Conservation (phyloP, 2,888 invertebrate genomes). For the Macrophya annulata region DNA sequence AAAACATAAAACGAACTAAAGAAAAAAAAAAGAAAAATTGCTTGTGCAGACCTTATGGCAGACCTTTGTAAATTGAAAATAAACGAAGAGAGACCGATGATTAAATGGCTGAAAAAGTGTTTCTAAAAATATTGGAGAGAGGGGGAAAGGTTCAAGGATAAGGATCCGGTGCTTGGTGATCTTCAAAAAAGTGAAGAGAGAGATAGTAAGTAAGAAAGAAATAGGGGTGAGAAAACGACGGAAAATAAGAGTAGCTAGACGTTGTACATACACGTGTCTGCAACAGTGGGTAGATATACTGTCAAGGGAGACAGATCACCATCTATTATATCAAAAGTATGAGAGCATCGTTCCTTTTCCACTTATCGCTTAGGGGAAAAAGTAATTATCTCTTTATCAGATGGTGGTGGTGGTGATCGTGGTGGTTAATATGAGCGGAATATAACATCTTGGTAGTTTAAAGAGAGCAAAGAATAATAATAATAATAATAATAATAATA, state of each 20-base stretch:
- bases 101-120: no score
- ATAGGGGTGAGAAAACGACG: neutral
- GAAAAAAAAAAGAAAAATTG: no score
- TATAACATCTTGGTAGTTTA: neutral
- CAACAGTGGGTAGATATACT: neutral
- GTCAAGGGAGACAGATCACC: conserved; percentile 36
- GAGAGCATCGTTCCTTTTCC: neutral
- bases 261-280: neutral
- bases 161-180: neutral
- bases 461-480: neutral
- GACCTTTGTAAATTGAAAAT: no score
- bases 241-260: conserved; percentile 1
- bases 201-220: neutral
- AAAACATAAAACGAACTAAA: no score
- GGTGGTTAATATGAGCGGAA: neutral
- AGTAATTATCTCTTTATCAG: conserved; percentile 19
- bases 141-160: neutral
- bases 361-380: neutral
- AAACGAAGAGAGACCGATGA: neutral
- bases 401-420: neutral
- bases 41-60: no score
- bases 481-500: neutral
- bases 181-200: neutral
- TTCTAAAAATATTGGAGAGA: neutral
- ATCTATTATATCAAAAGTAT: conserved; percentile 8